Evolutionary conservation across 2,797 vertebrate species (phyloP), one percentile per base, ranked within the genome.

Genomic region (Thalassophryne amazonica): DNA sequence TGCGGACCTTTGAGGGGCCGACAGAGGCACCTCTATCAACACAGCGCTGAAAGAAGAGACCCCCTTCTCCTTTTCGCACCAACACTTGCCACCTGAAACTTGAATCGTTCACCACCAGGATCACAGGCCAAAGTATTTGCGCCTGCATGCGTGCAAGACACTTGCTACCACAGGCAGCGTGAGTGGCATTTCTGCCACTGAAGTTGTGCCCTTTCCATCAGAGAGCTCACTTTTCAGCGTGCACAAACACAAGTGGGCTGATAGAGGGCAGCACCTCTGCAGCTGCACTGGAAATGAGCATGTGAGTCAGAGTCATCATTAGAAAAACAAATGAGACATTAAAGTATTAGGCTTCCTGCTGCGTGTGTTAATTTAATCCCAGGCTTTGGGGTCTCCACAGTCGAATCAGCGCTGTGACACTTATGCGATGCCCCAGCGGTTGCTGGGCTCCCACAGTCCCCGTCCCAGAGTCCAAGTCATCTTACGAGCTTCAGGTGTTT

Each of bases 401-500:
- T 31, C 24, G 38, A 48, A 20, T 25, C 43, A 31, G 20, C 54
- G 14, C 17, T 54, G 37, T 56, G 60, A 41, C 77, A 38, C 50
- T 62, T 77, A 62, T 60, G 35, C 38, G 42, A 64, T 42, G 13
- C 11, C 28, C 17, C 55, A 36, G 48, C 39, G 16, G 37, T 60
- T 37, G 32, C 73, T 58, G 50, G 45, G 9, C 56, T 46, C 2
- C 25, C 38, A 21, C 52, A 62, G 73, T 73, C 45, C 47, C 5
- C 41, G 64, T 70, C 57, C 32, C 69, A 35, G 45, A 49, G 37
- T 38, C 52, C 58, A 34, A 29, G 46, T 60, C 69, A 38, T 52
- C 76, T 79, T 75, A 66, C 66, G 60, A 78, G 64, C 71, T 62
- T 81, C 85, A 86, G 78, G 82, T 88, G 88, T 86, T 88, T 85